These are phyloP conservation scores for Zaprionus vittiger DNA, from an alignment of 1,140 invertebrate species.

Conservation along the genomic window DNA sequence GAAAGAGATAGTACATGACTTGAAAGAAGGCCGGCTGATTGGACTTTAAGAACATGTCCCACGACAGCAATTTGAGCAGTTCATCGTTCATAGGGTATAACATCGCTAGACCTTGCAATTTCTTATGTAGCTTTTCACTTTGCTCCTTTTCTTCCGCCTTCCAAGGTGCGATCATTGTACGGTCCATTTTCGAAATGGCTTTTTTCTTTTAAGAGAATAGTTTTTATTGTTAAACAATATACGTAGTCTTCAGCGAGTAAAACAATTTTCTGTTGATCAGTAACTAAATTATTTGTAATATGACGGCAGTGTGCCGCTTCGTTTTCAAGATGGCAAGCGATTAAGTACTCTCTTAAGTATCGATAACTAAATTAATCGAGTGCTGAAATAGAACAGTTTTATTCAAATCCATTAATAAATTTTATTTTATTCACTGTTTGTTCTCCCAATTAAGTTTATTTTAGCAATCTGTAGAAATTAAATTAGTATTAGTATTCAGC, in stretches of 20 bases:
- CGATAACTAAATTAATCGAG: background rate
- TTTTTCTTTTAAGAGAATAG: background rate
- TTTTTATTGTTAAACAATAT: background rate
- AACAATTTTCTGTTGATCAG: background rate
- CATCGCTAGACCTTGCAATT: conserved; percentile 59
- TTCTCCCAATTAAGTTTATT: too few species aligned
- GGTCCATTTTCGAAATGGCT: conserved; percentile 58
- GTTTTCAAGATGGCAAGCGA: background rate
- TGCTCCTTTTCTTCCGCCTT: conserved; percentile 80
- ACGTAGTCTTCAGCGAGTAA: background rate
- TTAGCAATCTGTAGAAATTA: too few species aligned
- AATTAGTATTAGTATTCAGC: too few species aligned
- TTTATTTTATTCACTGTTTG: background rate
- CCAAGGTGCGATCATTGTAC: conserved; percentile 68
- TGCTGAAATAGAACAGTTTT: background rate
- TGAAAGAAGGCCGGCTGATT: conserved; percentile 85
- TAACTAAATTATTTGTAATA: background rate
- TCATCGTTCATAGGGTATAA: conserved; percentile 69
- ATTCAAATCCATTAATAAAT: background rate
- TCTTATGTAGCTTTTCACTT: conserved; percentile 66
- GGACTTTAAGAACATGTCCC: conserved; percentile 86
- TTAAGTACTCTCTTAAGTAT: background rate
- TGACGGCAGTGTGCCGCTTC: background rate
- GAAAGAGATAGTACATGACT: conserved; percentile 85
- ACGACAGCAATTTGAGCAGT: conserved; percentile 56